phyloP scores from a whole-genome alignment of 2,113 vertebrate genomes.

The Gadus macrocephalus region DNA sequence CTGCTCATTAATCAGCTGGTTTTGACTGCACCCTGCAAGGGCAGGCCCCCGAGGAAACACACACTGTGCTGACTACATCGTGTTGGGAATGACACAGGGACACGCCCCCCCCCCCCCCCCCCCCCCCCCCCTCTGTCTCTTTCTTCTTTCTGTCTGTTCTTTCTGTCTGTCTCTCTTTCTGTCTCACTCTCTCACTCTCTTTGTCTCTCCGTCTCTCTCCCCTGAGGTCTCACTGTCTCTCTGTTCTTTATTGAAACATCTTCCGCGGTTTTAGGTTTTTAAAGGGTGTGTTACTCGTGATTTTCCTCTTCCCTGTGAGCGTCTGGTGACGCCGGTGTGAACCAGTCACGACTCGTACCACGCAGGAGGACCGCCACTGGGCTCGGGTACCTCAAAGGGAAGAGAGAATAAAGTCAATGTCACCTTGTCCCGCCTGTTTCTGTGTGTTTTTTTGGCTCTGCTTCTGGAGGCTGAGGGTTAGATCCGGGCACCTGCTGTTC shows the following conservation, averaged over 20 bases:
- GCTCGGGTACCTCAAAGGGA: not conserved
- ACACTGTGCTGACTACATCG: slow-evolving; percentile 7
- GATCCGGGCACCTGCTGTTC: slow-evolving; percentile 23
- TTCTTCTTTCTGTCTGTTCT: not conserved
- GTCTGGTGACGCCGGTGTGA: too few species aligned
- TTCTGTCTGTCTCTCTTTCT: not conserved
- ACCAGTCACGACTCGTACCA: too few species aligned
- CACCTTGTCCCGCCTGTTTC: not conserved
- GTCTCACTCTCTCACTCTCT: not conserved
- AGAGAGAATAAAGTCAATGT: slow-evolving; percentile 13
- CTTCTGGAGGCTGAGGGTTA: slow-evolving; percentile 20
- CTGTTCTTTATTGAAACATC: too few species aligned
- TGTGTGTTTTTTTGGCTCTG: slow-evolving; percentile 1
- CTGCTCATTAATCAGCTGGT: slow-evolving; percentile 58
- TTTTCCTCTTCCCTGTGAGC: too few species aligned
- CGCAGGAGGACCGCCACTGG: not conserved
- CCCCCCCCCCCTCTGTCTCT: slow-evolving; percentile 10
- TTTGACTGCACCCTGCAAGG: slow-evolving; percentile 50
- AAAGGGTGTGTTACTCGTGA: too few species aligned
- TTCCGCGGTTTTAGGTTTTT: too few species aligned
- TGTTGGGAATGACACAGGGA: too few species aligned
- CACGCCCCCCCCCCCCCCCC: not conserved
- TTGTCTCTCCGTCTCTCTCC: not conserved
- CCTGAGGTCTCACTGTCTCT: too few species aligned
- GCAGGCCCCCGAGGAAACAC: slow-evolving; percentile 45